Evolutionary conservation across 1,140 invertebrate genomes (phyloP).

Genomic region (Ceratoteleas bidentatus): DNA sequence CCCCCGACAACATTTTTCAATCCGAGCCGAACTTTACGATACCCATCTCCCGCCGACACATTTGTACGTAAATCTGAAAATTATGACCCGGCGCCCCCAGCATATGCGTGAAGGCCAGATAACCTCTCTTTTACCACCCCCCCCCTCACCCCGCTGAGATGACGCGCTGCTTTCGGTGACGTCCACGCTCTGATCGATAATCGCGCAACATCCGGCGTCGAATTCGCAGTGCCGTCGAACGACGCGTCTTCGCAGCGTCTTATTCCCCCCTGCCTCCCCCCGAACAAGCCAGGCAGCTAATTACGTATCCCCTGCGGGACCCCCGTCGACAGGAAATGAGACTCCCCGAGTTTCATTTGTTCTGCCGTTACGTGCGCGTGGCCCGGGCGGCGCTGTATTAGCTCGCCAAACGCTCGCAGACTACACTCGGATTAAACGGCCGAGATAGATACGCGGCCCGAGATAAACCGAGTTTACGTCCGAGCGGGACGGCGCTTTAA

Average conservation of each 20-base stretch:
- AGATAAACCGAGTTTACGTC: conserved; percentile 80
- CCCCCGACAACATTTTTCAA: too few species aligned
- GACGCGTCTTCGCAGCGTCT: conserved; percentile 39
- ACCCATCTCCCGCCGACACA: too few species aligned
- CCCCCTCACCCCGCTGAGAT: too few species aligned
- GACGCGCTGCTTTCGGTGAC: too few species aligned
- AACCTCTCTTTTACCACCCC: too few species aligned
- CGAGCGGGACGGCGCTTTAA: conserved; percentile 79
- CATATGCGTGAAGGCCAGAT: too few species aligned
- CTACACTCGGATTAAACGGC: conserved; percentile 74
- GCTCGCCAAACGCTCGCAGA: conserved; percentile 62
- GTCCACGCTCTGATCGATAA: conserved; percentile 59
- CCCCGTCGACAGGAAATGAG: conserved; percentile 81
- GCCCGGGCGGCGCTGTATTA: conserved; percentile 53
- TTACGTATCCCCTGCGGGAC: conserved; percentile 80
- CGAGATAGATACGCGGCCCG: conserved; percentile 73
- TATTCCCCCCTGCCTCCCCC: conserved; percentile 46
- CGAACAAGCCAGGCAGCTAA: conserved; percentile 76
- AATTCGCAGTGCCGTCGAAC: conserved; percentile 50
- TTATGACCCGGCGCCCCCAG: too few species aligned
- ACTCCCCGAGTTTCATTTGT: conserved; percentile 74
- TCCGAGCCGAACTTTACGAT: too few species aligned
- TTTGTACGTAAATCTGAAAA: too few species aligned
- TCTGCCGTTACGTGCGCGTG: conserved; percentile 40
- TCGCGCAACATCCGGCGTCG: conserved; percentile 43